Conservation (phyloP, 1,140 invertebrate species). For the Macrostomum lignano region DNA sequence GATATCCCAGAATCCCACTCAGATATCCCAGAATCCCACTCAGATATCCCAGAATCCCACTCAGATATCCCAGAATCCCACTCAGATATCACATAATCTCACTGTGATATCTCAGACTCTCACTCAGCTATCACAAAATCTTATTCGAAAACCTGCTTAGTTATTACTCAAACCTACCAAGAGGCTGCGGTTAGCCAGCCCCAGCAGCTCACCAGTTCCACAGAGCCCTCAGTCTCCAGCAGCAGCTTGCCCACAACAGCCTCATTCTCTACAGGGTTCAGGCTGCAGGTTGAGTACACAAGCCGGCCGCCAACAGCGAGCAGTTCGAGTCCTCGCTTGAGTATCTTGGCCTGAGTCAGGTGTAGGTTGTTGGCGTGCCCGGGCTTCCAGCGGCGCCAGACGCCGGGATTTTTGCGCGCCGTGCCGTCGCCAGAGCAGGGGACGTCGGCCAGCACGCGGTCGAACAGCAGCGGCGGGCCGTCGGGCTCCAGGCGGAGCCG, state of each 20-base stretch:
- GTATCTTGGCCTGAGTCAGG: conserved; percentile 56
- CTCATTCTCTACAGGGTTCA: conserved; percentile 92
- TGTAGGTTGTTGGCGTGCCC: conserved; percentile 39
- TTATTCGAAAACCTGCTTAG: too few relatives aligned
- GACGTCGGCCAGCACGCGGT: conserved; percentile 81
- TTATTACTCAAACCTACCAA: too few relatives aligned
- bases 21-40: too few relatives aligned
- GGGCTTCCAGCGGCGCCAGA: conserved; percentile 84
- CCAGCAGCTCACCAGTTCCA: conserved; percentile 50
- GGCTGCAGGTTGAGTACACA: conserved; percentile 90
- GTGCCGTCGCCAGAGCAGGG: conserved; percentile 76
- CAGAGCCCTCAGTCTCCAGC: conserved; percentile 37
- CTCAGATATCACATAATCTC: too few relatives aligned
- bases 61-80: too few relatives aligned
- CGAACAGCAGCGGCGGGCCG: conserved; percentile 37
- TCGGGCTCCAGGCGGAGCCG: conserved; percentile 30
- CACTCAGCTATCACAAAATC: too few relatives aligned
- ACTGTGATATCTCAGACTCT: too few relatives aligned
- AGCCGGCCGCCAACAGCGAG: conserved; percentile 56
- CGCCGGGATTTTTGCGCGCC: conserved; percentile 76
- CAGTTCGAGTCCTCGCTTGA: conserved; percentile 56
- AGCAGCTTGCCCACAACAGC: conserved; percentile 62
- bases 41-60: too few relatives aligned
- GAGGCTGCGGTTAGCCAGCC: too few relatives aligned
- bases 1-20: too few relatives aligned